Evolutionary conservation across 2,888 invertebrate species (phyloP), one percentile per base, ranked within the genome.

Genomic region (Ephialtes manifestator): DNA sequence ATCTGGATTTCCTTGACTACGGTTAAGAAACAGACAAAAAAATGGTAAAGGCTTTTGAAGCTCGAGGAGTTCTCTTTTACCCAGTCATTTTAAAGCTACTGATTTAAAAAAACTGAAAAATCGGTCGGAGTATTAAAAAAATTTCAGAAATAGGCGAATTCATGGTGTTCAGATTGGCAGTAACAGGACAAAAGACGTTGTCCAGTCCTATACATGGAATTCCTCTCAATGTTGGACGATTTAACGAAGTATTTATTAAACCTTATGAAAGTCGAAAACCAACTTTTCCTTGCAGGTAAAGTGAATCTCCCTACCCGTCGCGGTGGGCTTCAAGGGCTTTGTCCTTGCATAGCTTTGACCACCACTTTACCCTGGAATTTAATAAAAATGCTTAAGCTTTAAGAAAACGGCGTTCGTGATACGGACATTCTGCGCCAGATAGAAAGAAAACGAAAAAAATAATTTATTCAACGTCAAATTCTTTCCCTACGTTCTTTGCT

Each of bases 361-460:
- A 35, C 55, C 53, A n/a, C 58, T 75, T 65, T 80, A 28, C 35
- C 74, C 68, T 53, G 84, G 87, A 87, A 88, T 87, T 87, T 88
- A 87, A 87, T 87, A 88, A 88, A 87, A 88, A 88, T 85, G 68
- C 74, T 60, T 67, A 76, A 83, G 77, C 84, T 84, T 84, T 83
- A 71, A 46, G 55, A 72, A 79, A 77, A 72, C 79, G 72, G 77
- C 15, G 72, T 78, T 60, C 74, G 11, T 31, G 70, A 60, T 43
- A 31, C 55, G 72, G 75, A 55, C 75, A 15, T 71, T 39, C 35
- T 43, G 10, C n/a, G 67, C 24, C 4, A 2, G 39, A 28, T 71
- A 15, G 15, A 15, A 55, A 20, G 20, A 39, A 28, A 68, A 55
- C 46, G 65, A 70, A 65, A 51, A 77, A 76, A 88, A 86, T 88